These are phyloP conservation scores for Triops longicaudatus DNA, from an alignment of 1,140 invertebrate species.

Conservation along the genomic window DNA sequence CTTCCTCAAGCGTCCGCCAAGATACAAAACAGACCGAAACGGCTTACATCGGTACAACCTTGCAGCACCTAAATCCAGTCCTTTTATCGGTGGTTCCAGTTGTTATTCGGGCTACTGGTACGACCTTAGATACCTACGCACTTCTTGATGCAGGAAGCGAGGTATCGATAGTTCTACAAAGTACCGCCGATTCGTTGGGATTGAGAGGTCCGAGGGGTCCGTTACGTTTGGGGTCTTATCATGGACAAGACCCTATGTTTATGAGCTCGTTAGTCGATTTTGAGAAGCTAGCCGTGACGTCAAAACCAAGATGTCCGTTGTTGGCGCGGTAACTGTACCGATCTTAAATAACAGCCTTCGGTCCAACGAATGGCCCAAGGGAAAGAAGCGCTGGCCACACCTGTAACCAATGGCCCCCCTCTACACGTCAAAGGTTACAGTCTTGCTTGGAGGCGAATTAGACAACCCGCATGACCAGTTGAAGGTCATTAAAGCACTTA, in stretches of 20 bases:
- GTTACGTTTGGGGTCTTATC: not conserved
- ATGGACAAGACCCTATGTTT: constrained; percentile 18
- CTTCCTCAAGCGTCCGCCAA: too few relatives aligned
- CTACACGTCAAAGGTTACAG: not conserved
- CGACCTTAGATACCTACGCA: not conserved
- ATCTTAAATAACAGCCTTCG: too few relatives aligned
- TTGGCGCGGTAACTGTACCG: not conserved
- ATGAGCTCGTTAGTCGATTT: not conserved
- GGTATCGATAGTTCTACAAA: constrained; percentile 11
- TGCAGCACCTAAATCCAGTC: not conserved
- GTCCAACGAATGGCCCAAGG: not conserved
- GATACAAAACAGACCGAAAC: not conserved
- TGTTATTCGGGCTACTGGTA: not conserved
- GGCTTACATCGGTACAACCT: not conserved
- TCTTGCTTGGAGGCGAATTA: constrained; percentile 18
- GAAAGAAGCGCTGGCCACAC: constrained; percentile 5
- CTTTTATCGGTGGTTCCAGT: constrained; percentile 6
- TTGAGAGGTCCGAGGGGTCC: not conserved
- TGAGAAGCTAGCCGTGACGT: not conserved
- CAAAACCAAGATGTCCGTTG: not conserved
- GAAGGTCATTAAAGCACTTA: not conserved
- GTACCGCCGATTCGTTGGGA: not conserved
- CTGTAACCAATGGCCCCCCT: not conserved
- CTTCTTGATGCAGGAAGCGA: constrained; percentile 24
- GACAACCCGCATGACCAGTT: not conserved